These are phyloP conservation scores for Phenganax marumi DNA, from an alignment of 92 coral and sea anemone genomes.

Conservation along the genomic window DNA sequence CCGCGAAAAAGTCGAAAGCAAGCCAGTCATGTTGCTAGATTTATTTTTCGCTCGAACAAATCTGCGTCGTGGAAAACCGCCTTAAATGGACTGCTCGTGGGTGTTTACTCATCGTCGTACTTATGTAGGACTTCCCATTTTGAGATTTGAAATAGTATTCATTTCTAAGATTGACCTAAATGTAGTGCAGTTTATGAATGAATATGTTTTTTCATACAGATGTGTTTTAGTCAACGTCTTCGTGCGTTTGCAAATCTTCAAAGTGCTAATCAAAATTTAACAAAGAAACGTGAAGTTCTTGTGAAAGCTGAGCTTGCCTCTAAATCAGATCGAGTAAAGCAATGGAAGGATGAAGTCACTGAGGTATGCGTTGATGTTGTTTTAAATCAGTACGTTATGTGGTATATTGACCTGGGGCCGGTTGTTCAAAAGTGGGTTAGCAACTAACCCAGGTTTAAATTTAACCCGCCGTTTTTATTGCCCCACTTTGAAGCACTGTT, in stretches of 20 bases:
- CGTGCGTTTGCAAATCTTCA: slow-evolving; percentile 87
- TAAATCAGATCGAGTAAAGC: slow-evolving; percentile 87
- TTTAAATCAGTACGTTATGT: not conserved
- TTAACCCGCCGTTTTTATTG: too few species aligned
- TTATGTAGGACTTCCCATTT: not conserved
- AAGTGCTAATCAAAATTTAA: slow-evolving; percentile 86
- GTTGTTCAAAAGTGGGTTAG: too few species aligned
- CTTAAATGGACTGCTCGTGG: not conserved
- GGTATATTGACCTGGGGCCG: not conserved
- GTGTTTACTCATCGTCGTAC: not conserved
- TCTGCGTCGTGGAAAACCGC: too few species aligned
- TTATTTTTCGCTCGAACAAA: too few species aligned
- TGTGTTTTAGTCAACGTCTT: slow-evolving; percentile 91
- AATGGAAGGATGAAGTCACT: slow-evolving; percentile 91
- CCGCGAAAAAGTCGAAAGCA: too few species aligned
- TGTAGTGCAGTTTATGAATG: not conserved
- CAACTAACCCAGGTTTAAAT: too few species aligned
- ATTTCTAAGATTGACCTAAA: not conserved
- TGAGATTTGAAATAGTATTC: not conserved
- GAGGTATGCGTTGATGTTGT: slow-evolving; percentile 57
- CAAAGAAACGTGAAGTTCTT: slow-evolving; percentile 86
- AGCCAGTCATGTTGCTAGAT: too few species aligned
- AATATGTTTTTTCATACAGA: slow-evolving; percentile 37
- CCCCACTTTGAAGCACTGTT: too few species aligned
- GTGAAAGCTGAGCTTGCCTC: slow-evolving; percentile 90